Conservation (phyloP, 2,888 invertebrate species). For the Alsophila aescularia region DNA sequence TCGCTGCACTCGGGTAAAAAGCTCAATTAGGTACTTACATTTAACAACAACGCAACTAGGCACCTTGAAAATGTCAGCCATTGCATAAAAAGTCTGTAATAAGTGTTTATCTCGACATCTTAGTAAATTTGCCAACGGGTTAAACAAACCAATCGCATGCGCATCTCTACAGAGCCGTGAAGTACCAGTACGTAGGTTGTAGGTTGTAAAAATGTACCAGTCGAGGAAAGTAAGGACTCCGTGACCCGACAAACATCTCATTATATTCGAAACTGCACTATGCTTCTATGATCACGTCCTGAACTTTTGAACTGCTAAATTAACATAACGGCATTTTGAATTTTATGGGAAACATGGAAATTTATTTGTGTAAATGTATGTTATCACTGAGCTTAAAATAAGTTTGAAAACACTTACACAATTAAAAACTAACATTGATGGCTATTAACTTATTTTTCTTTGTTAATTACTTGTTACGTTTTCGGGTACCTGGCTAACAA, state of each 20-base stretch:
- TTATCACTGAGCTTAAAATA: too few species aligned
- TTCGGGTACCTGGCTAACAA: too few species aligned
- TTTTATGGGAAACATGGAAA: conserved; percentile 38
- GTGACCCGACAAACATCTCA: conserved; percentile 61
- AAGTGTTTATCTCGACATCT: not conserved
- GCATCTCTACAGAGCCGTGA: conserved; percentile 46
- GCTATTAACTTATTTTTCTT: too few species aligned
- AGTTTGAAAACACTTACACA: too few species aligned
- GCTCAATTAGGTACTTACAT: too few species aligned
- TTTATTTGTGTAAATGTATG: too few species aligned
- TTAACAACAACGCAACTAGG: too few species aligned
- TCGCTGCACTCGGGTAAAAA: too few species aligned
- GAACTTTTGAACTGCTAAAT: conserved; percentile 48
- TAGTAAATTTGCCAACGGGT: conserved; percentile 2
- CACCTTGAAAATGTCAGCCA: too few species aligned
- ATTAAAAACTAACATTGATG: too few species aligned
- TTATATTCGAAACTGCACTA: conserved; percentile 35
- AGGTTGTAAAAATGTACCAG: conserved; percentile 43
- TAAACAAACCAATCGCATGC: conserved; percentile 4
- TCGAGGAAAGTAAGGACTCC: conserved; percentile 56
- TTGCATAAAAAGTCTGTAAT: too few species aligned
- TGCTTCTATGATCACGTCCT: conserved; percentile 45
- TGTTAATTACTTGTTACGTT: too few species aligned
- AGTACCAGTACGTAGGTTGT: conserved; percentile 39
- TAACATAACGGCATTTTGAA: conserved; percentile 41